Conservation (phyloP, 2,888 invertebrate genomes). For the Andrena hattorfiana region DNA sequence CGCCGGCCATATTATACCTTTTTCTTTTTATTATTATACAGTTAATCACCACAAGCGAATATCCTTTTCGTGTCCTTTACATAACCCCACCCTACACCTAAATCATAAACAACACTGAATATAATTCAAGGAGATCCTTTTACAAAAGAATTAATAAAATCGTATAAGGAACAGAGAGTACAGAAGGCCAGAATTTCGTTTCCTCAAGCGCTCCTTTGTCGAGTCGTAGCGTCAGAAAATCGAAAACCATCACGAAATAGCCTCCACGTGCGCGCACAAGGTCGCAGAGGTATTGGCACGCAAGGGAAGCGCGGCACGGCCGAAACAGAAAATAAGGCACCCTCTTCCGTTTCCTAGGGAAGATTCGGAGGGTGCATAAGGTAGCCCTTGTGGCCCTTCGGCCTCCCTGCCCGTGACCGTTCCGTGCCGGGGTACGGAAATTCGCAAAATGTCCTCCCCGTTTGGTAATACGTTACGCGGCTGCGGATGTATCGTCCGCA, state of each 20-base stretch:
- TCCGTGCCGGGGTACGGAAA: constrained; percentile 67
- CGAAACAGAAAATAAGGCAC: constrained; percentile 57
- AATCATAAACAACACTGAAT: no score
- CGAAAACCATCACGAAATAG: constrained; percentile 71
- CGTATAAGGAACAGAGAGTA: background rate
- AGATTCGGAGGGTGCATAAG: constrained; percentile 62
- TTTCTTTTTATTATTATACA: no score
- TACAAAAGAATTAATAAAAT: background rate
- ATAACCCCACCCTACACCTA: no score
- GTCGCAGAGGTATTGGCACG: constrained; percentile 73
- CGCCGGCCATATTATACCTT: no score
- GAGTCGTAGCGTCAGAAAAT: constrained; percentile 62
- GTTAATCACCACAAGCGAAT: no score
- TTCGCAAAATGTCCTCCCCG: constrained; percentile 78
- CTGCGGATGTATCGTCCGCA: constrained; percentile 79
- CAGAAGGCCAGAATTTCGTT: background rate
- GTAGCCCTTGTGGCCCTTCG: constrained; percentile 55
- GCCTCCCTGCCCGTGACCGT: constrained; percentile 46
- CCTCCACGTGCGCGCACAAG: constrained; percentile 56
- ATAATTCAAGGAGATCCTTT: background rate
- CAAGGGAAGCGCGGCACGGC: constrained; percentile 50
- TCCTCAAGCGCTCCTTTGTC: background rate
- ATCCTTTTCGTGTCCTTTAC: no score
- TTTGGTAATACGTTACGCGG: constrained; percentile 77
- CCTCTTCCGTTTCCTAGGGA: constrained; percentile 52